phyloP scores from a whole-genome alignment of 2,797 vertebrate genomes.

The Erethizon dorsatum region DNA sequence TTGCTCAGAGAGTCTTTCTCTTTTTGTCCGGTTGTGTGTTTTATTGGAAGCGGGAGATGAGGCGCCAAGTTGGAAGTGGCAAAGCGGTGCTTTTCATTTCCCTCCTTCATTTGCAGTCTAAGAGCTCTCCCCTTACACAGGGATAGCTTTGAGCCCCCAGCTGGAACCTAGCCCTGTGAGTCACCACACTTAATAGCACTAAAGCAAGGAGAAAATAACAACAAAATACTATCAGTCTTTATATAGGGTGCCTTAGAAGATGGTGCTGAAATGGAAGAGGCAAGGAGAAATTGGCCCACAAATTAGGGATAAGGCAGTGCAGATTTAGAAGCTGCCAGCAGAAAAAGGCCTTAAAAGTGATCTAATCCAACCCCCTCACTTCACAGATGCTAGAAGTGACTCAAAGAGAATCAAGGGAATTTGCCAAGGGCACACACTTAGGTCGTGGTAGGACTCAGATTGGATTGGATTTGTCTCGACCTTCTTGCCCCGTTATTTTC shows the following conservation, averaged over 20 bases:
- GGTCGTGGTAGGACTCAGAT: background rate
- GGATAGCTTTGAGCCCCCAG: conserved; percentile 74
- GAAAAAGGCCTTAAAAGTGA: conserved; percentile 5
- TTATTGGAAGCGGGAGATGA: background rate
- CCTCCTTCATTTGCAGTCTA: background rate
- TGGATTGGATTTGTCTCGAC: background rate
- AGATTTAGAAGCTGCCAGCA: conserved; percentile 75
- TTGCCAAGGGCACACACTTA: conserved; percentile 58
- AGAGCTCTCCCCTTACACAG: conserved; percentile 56
- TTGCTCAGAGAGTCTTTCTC: background rate
- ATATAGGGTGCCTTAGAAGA: conserved; percentile 72
- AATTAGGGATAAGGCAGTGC: conserved; percentile 73
- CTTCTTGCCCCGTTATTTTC: background rate
- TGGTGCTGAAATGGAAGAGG: conserved; percentile 23
- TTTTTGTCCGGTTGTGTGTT: background rate
- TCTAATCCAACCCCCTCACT: conserved; percentile 69
- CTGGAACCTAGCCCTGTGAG: conserved; percentile 77
- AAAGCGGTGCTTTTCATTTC: background rate
- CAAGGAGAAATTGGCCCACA: conserved; percentile 67
- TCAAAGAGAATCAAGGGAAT: conserved; percentile 63
- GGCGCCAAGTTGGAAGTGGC: background rate
- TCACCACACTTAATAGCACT: conserved; percentile 74
- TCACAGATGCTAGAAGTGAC: conserved; percentile 63
- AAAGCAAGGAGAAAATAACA: conserved; percentile 75
- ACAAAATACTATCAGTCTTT: conserved; percentile 81